Evolutionary conservation across 2,797 vertebrate species (phyloP), one percentile per base, ranked within the genome.

Genomic region (Rhynchonycteris naso): DNA sequence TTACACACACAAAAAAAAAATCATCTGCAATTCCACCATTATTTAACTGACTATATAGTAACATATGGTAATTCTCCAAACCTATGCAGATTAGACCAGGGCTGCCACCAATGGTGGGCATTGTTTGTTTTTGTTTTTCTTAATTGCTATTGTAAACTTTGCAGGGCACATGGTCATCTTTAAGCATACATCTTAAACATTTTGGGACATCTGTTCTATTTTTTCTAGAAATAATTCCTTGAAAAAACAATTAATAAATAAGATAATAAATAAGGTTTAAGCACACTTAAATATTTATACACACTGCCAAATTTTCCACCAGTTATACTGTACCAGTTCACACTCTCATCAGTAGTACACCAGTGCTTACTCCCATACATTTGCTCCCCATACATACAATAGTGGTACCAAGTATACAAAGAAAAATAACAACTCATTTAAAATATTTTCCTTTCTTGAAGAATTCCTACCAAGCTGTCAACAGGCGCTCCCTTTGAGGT

Each of bases 181-280:
- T 69, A 69, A n/a, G 33, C 5, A 50, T 10, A n/a, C 15, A 90
- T 90, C 24, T 63, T 54, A 43, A 66, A 75, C 15, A 90, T 21
- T 86, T 75, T 63, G 16, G 47, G 72, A 61, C 43, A 81, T 61
- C 26, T 90, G 50, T 66, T 13, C 80, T 78, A 80, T 87, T 92
- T 91, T 80, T 94, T 56, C 59, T 88, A 96, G 86, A 90, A 93
- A 90, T n/a, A 85, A 80, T 28, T 85, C 47, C 13, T 84, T 35
- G 65, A 79, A 61, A 94, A 92, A 4, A 69, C 47, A 90, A 94
- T 5, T 69, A 12, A 88, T 66, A 4, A 12, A 84, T 88, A 88
- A 65, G 19, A 54, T 59, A 66, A 85, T 43, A 66, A 65, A 65
- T 65, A 65, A n/a, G 30, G 15, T 74, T 85, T 35, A 43, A 54